Evolutionary conservation across 2,113 vertebrate genomes (phyloP).

Genomic region (Dolichallabes microphthalmus): DNA sequence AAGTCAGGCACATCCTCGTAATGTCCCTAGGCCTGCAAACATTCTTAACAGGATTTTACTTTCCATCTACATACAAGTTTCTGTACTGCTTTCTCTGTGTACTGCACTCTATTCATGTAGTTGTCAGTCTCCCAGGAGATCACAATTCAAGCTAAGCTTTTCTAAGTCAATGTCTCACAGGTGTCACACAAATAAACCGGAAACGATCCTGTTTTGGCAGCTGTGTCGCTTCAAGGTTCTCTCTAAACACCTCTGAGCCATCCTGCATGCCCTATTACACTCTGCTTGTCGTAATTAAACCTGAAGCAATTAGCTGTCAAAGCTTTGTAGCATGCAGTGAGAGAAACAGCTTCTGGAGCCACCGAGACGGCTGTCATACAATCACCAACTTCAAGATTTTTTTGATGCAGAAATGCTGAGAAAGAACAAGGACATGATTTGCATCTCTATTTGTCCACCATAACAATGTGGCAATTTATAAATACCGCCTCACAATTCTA

Average conservation of each 20-base stretch:
- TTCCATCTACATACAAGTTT: constrained; percentile 51
- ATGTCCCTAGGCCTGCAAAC: constrained; percentile 43
- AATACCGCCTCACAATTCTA: not conserved
- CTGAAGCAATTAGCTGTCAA: constrained; percentile 71
- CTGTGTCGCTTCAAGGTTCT: constrained; percentile 8
- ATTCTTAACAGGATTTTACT: constrained; percentile 48
- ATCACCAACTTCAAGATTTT: not conserved
- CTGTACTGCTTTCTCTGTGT: constrained; percentile 5
- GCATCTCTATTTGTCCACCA: not conserved
- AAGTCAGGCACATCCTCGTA: constrained; percentile 47
- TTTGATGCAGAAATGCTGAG: not conserved
- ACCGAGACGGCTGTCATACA: constrained; percentile 43
- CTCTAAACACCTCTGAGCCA: constrained; percentile 49
- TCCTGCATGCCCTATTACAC: constrained; percentile 69
- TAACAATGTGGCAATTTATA: not conserved
- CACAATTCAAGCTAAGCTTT: constrained; percentile 25
- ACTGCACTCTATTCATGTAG: not conserved
- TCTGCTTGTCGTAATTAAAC: constrained; percentile 76
- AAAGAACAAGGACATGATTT: not conserved
- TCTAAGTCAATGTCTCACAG: constrained; percentile 1
- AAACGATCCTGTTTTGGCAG: constrained; percentile 2
- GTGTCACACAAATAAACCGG: constrained; percentile 28
- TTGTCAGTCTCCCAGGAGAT: constrained; percentile 12
- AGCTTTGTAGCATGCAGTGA: constrained; percentile 60
- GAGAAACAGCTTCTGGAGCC: constrained; percentile 55